A percentile compares a stretch with the other conserved stretches of the same genome.
Evolutionary conservation across 53 echinoderm and acorn worm genomes (phyloP).

Genomic region (Hippasteria phrygiana): DNA sequence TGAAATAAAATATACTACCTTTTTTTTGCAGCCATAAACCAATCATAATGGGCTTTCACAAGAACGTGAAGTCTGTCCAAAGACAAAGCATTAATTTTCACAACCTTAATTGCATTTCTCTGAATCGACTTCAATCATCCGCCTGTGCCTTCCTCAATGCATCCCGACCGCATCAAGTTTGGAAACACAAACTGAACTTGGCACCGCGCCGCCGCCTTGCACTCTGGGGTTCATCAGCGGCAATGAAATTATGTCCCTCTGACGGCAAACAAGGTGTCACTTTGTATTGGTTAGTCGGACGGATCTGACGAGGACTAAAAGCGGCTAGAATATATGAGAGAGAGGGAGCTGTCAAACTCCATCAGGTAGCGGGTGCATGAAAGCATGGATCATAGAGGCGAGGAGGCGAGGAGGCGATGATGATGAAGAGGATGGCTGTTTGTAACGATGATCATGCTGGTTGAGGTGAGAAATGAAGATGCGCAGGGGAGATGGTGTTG

Average conservation of each 20-base stretch:
- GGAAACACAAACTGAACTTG: conserved; percentile 10
- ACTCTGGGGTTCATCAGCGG: conserved; percentile 43
- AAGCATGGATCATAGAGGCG: not conserved
- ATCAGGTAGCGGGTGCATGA: not conserved
- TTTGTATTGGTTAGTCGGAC: conserved; percentile 49
- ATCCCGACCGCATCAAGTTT: not conserved
- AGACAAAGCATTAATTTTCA: too few relatives aligned
- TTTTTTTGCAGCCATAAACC: too few relatives aligned
- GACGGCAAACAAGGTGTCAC: conserved; percentile 60
- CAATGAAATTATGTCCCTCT: conserved; percentile 54
- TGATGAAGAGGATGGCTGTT: not conserved
- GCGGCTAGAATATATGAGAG: conserved; percentile 31
- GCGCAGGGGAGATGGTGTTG: not conserved
- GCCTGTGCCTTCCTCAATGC: not conserved
- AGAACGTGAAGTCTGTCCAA: too few relatives aligned
- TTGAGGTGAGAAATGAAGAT: not conserved
- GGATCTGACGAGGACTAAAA: conserved; percentile 39
- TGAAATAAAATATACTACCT: too few relatives aligned
- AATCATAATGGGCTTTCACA: too few relatives aligned
- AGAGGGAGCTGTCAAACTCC: conserved; percentile 20
- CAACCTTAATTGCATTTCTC: not conserved
- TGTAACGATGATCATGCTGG: not conserved
- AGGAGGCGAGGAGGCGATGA: not conserved
- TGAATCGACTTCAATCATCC: not conserved
- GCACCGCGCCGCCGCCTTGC: conserved; percentile 11